Evolutionary conservation across 1,140 invertebrate species (phyloP).

Genomic region (Tetranychus cinnabarinus): DNA sequence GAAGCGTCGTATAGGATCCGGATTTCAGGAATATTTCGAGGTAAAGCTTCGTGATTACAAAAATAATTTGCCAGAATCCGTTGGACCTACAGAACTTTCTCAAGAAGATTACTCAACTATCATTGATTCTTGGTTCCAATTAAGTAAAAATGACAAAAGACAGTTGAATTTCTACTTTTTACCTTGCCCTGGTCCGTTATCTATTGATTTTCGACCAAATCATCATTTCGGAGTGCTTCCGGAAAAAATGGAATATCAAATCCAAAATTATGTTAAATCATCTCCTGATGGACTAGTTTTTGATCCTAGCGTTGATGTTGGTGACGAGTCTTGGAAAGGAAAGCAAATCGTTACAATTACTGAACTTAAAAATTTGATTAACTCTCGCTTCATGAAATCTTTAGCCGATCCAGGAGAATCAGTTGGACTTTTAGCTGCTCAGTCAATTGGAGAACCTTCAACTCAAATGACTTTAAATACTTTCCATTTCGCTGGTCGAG

Average conservation of each 20-base stretch:
- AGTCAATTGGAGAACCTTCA: conserved; percentile 51
- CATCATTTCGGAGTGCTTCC: conserved; percentile 44
- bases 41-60: neutral
- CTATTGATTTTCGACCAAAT: conserved; percentile 39
- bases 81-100: neutral
- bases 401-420: conserved; percentile 73
- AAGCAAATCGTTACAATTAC: neutral
- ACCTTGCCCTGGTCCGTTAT: conserved; percentile 36
- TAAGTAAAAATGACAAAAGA: conserved; percentile 16
- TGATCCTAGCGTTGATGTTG: neutral
- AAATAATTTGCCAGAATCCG: neutral
- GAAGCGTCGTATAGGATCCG: neutral
- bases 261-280: conserved; percentile 35
- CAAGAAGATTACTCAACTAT: conserved; percentile 33
- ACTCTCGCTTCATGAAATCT: conserved; percentile 46
- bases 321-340: neutral
- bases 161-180: neutral
- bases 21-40: conserved; percentile 1
- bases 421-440: conserved; percentile 79
- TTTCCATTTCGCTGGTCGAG: conserved; percentile 96
- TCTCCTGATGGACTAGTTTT: conserved; percentile 11
- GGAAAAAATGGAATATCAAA: conserved; percentile 44
- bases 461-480: conserved; percentile 99
- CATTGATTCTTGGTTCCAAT: conserved; percentile 12
- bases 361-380: conserved; percentile 41